A percentile compares a stretch with the other conserved stretches of the same genome.
Evolutionary conservation across 2,888 invertebrate species (phyloP).

Genomic region (Meteorus cinctellus): DNA sequence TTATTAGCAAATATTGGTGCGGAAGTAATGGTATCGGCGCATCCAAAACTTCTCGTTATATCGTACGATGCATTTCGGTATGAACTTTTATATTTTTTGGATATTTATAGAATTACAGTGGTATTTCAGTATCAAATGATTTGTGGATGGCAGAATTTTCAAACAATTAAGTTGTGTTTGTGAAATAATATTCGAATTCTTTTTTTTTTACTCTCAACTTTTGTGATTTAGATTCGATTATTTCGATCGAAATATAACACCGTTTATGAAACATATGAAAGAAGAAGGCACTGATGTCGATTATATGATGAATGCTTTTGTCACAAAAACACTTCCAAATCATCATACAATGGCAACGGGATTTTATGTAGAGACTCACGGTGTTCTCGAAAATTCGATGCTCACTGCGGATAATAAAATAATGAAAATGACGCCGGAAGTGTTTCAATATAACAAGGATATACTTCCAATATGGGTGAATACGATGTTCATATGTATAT

Average conservation of each 20-base stretch:
- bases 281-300: constrained; percentile 76
- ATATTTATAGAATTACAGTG: background rate
- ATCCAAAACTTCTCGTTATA: constrained; percentile 77
- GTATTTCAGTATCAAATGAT: no score
- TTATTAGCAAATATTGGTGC: constrained; percentile 20
- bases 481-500: constrained; percentile 28
- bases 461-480: constrained; percentile 78
- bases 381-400: constrained; percentile 79
- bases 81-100: background rate
- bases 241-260: constrained; percentile 76
- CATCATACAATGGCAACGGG: constrained; percentile 84
- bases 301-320: constrained; percentile 78
- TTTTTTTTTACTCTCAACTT: background rate
- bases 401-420: constrained; percentile 75
- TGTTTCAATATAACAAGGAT: constrained; percentile 77
- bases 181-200: background rate
- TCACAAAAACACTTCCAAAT: constrained; percentile 85
- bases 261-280: constrained; percentile 77
- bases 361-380: constrained; percentile 80
- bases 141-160: no score
- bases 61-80: constrained; percentile 82
- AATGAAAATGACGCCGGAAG: constrained; percentile 66
- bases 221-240: constrained; percentile 76
- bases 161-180: background rate
- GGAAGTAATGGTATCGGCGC: constrained; percentile 59